Base-by-base conservation (phyloP, 2,113 vertebrate genomes). In the Bujurquina vittata region DNA sequence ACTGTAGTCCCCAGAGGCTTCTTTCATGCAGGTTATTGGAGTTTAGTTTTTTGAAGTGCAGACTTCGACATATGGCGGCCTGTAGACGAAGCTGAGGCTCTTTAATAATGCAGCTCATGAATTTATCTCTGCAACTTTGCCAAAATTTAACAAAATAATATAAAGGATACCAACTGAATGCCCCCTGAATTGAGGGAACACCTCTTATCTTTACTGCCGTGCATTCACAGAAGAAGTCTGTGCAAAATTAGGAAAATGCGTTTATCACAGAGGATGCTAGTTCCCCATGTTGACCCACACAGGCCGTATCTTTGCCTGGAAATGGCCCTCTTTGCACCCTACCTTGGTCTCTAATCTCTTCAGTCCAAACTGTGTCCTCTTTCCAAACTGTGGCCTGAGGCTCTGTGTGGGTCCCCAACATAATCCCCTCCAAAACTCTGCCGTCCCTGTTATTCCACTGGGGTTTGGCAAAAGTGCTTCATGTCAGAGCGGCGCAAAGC, bases 331-430 rank as follows among this genome's bases (percentile, higher is more conserved):
- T 80, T 69, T 58, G 49, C 85, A 57, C 63, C 74, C 10, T 31
- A 89, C 89, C 80, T 86, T 72, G 84, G 57, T 72, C 85, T 92
- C 90, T 95, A 96, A 96, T 95, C 95, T 92, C 92, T 72, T 75
- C 57, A 61, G 81, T 92, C 93, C 91, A 91, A 94, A 92, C 91
- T 83, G 90, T 90, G 84, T 86, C 87, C 87, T 91, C 75, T 83
- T 79, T 89, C 82, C 88, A 89, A 94, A 93, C 91, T 87, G 81
- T 93, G 89, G 91, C 95, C 94, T 23, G n/a, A 77, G 95, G 95
- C 95, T 60, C 91, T 77, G 88, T 84, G 87, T 87, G 89, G 89
- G 86, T 88, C 88, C 82, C 73, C 73, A 3, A 49, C 94, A 81
- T 95, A 95, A 95, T 96, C 95, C 92, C 84, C 73, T 33, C 46